phyloP scores from a whole-genome alignment of 2,113 vertebrate genomes.

The Orcinus orca region DNA sequence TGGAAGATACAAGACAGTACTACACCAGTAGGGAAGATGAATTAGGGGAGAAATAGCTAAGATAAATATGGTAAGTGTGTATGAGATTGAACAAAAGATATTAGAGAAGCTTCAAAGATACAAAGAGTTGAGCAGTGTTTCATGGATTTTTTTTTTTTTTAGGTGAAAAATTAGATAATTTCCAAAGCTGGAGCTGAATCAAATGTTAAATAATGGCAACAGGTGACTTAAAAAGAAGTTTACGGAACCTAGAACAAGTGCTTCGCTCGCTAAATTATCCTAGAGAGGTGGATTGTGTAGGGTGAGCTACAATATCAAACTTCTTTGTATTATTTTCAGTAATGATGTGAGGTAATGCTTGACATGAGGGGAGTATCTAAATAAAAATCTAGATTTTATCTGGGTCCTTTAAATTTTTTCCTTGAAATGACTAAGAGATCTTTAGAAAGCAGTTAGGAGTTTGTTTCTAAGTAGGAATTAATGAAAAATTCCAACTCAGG shows the following conservation, averaged over 20 bases:
- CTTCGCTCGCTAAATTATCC: constrained; percentile 91
- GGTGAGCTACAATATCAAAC: constrained; percentile 82
- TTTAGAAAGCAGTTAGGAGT: background rate
- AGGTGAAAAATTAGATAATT: constrained; percentile 43
- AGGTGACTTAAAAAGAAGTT: constrained; percentile 91
- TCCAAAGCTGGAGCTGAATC: constrained; percentile 57
- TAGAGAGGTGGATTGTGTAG: constrained; percentile 87
- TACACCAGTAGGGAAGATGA: background rate
- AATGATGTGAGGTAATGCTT: background rate
- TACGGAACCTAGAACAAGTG: constrained; percentile 91
- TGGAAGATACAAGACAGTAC: background rate
- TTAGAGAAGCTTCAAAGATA: constrained; percentile 9
- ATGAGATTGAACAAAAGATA: background rate
- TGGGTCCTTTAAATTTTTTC: background rate
- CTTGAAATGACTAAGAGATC: background rate
- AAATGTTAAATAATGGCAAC: constrained; percentile 84
- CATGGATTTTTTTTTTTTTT: constrained; percentile 56
- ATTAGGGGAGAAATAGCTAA: background rate
- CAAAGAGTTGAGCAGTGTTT: constrained; percentile 22
- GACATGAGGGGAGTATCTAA: background rate
- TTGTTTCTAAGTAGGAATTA: background rate
- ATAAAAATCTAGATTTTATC: background rate
- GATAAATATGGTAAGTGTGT: background rate
- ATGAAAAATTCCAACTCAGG: background rate
- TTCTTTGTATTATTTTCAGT: constrained; percentile 35